Evolutionary conservation across 2,113 vertebrate genomes (phyloP).

Genomic region (Oncorhynchus nerka): DNA sequence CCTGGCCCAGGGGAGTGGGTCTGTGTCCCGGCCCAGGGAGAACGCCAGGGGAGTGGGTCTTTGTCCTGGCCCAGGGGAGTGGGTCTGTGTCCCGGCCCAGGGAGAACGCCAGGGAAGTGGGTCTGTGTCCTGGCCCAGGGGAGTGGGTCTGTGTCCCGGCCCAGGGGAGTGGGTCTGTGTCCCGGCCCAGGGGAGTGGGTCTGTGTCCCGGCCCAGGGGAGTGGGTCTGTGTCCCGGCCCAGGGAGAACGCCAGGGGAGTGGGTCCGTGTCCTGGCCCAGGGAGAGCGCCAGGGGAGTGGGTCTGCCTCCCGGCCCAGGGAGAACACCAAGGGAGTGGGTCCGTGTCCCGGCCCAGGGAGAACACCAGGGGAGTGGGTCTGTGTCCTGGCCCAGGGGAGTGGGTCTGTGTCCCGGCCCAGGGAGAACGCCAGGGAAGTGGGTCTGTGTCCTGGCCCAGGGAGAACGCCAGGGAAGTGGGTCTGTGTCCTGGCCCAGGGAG

Average conservation of each 20-base stretch:
- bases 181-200: constrained; percentile 10
- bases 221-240: constrained; percentile 5
- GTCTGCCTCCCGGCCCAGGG: constrained; percentile 7
- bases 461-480: too few species aligned
- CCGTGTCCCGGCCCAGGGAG: too few species aligned
- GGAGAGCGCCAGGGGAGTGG: too few species aligned
- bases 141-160: constrained; percentile 1
- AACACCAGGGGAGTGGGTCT: too few species aligned
- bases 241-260: constrained; percentile 17
- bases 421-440: constrained; percentile 21
- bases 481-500: not conserved
- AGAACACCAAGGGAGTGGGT: too few species aligned
- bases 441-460: constrained; percentile 18
- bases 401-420: not conserved
- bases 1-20: not conserved
- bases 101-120: not conserved
- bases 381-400: not conserved
- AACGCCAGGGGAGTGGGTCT: constrained; percentile 20
- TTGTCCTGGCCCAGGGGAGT: not conserved
- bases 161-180: constrained; percentile 32
- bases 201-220: constrained; percentile 18
- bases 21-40: not conserved
- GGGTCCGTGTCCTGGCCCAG: not conserved
- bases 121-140: not conserved
- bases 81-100: not conserved